These are phyloP conservation scores for Eurystomus gularis DNA, from an alignment of 2,113 vertebrate species.

Conservation along the genomic window DNA sequence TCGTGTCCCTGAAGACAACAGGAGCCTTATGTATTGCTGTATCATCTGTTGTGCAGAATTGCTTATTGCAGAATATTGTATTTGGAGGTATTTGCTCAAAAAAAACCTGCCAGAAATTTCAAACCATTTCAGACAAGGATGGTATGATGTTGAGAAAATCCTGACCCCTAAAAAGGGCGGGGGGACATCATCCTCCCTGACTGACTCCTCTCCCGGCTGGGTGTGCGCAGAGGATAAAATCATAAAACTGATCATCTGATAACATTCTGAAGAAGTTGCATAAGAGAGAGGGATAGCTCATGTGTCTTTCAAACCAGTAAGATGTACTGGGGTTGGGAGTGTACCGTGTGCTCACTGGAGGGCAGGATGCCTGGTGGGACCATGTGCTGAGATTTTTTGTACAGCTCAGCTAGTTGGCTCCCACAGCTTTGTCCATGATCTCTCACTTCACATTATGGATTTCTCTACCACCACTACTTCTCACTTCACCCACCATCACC, in stretches of 20 bases:
- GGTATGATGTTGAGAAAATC: background rate
- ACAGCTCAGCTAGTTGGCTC: background rate
- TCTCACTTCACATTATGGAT: background rate
- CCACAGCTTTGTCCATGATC: background rate
- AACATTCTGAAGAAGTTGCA: background rate
- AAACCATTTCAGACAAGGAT: background rate
- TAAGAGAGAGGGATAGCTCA: background rate
- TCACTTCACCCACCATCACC: background rate
- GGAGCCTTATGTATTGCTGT: background rate
- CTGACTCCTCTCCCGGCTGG: background rate
- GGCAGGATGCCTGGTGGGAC: background rate
- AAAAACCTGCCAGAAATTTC: background rate
- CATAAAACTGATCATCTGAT: background rate
- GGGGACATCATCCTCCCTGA: background rate
- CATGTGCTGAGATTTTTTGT: background rate
- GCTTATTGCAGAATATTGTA: background rate
- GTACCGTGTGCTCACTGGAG: background rate
- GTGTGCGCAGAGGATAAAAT: background rate
- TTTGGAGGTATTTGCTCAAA: background rate
- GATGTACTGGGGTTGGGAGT: background rate
- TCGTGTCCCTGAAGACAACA: background rate
- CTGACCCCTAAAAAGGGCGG: background rate
- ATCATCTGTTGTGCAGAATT: background rate
- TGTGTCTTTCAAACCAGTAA: background rate
- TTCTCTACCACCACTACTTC: background rate